Conservation (phyloP, 2,888 invertebrate genomes). For the Cerceris rybyensis region DNA sequence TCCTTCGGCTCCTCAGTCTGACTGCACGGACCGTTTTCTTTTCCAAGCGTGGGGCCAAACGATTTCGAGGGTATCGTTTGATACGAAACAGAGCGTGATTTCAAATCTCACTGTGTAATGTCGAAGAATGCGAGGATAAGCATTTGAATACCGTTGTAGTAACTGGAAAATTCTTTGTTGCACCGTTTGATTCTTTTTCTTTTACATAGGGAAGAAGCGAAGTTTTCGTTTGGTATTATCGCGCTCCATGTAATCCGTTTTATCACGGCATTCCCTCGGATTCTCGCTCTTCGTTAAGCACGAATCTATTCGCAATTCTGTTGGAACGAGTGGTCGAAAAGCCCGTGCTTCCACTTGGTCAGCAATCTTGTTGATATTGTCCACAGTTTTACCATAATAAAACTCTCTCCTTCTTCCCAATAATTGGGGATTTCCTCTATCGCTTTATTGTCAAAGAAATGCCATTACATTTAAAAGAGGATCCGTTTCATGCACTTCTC, state of each 20-base stretch:
- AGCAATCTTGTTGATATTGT: too few species aligned
- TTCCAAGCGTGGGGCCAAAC: conserved; percentile 38
- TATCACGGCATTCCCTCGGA: too few species aligned
- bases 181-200: background rate
- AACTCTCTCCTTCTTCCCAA: too few species aligned
- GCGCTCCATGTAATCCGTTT: background rate
- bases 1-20: background rate
- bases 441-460: too few species aligned
- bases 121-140: conserved; percentile 29
- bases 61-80: conserved; percentile 57
- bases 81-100: conserved; percentile 48
- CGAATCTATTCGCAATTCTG: too few species aligned
- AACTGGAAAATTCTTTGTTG: background rate
- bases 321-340: too few species aligned
- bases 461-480: background rate
- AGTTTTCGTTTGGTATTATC: background rate
- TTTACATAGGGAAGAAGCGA: background rate
- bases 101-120: conserved; percentile 15
- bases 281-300: too few species aligned
- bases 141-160: conserved; percentile 1
- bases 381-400: too few species aligned
- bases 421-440: too few species aligned
- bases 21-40: background rate
- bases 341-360: too few species aligned
- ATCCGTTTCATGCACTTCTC: background rate